phyloP scores from a whole-genome alignment of 2,888 invertebrate species.

The Escarpia spicata region DNA sequence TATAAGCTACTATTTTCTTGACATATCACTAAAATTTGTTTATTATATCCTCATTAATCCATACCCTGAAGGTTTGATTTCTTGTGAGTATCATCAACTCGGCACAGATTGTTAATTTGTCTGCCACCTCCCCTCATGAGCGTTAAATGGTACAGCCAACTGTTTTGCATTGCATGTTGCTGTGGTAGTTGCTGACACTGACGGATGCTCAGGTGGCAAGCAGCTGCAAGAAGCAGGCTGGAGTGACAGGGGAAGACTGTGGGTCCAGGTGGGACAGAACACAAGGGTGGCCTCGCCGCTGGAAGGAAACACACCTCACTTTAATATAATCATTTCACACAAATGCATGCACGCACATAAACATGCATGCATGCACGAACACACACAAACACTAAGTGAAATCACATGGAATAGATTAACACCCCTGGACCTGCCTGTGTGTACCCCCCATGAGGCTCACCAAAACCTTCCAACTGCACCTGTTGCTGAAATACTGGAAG shows the following conservation, averaged over 20 bases:
- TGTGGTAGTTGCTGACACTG: background rate
- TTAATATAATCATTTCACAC: background rate
- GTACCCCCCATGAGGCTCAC: too few species aligned
- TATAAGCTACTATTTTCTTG: background rate
- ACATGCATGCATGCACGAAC: background rate
- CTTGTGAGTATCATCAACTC: background rate
- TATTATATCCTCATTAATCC: background rate
- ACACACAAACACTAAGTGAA: too few species aligned
- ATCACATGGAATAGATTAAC: too few species aligned
- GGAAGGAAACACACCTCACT: slow-evolving; percentile 20
- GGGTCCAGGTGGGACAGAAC: slow-evolving; percentile 30
- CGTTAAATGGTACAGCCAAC: background rate
- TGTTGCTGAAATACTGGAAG: too few species aligned
- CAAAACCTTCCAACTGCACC: too few species aligned
- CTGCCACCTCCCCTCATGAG: background rate
- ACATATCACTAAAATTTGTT: background rate
- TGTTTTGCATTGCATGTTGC: background rate
- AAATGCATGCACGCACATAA: background rate
- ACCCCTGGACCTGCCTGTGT: too few species aligned
- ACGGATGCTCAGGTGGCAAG: slow-evolving; percentile 28
- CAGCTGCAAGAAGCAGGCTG: slow-evolving; percentile 39
- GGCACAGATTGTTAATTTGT: background rate
- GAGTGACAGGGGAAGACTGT: slow-evolving; percentile 34
- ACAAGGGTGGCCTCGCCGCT: slow-evolving; percentile 42
- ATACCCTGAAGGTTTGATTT: background rate